Percentiles rank a stretch among this genome's conserved stretches.
Evolutionary conservation across 2,888 invertebrate species (phyloP).

Genomic region (Xylota segnis): DNA sequence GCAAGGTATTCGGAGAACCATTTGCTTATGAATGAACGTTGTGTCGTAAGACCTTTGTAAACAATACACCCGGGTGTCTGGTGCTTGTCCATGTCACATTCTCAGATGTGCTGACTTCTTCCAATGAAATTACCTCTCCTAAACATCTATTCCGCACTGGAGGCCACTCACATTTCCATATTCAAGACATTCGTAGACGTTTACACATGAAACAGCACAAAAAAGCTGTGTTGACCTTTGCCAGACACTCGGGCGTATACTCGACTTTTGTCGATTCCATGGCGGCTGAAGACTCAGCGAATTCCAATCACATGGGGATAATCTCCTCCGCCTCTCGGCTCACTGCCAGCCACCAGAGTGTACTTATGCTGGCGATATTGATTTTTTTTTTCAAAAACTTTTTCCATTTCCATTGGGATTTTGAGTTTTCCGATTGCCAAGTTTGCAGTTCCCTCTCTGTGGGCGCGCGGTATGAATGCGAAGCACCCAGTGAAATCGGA

Average conservation of each 20-base stretch:
- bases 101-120: background rate
- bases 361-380: conserved; percentile 2
- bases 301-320: conserved; percentile 4
- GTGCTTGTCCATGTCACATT: background rate
- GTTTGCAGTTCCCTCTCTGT: background rate
- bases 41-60: too few species aligned
- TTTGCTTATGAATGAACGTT: too few species aligned
- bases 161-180: conserved; percentile 3
- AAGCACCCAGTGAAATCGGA: conserved; percentile 22
- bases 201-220: background rate
- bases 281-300: background rate
- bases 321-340: background rate
- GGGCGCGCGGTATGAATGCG: background rate
- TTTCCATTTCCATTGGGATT: background rate
- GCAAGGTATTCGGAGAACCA: too few species aligned
- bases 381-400: background rate
- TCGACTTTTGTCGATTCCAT: background rate
- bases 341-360: background rate
- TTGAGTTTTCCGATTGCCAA: conserved; percentile 1
- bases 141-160: background rate
- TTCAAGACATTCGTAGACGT: background rate
- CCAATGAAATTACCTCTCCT: background rate
- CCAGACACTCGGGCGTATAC: conserved; percentile 8
- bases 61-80: too few species aligned
- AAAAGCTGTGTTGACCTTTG: conserved; percentile 3